A percentile compares a stretch with the other conserved stretches of the same genome.
Conservation (phyloP, 2,797 vertebrate species). For the Benthosema pterotum region DNA sequence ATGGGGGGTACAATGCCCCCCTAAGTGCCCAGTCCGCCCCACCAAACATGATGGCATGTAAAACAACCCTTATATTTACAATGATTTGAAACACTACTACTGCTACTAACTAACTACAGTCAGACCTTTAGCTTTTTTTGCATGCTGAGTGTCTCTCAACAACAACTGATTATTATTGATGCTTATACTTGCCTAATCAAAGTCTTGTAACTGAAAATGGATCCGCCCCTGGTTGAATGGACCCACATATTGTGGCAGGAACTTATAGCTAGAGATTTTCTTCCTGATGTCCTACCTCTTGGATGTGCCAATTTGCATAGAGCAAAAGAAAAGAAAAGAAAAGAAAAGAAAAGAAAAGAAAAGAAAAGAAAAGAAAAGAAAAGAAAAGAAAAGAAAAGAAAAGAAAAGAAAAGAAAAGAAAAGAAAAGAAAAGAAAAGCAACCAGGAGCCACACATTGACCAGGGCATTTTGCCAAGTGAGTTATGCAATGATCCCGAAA, state of each 20-base stretch:
- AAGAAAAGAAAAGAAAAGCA: slow-evolving; percentile 45
- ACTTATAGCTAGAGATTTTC: slow-evolving; percentile 49
- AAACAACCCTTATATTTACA: too few species aligned
- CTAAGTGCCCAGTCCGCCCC: too few species aligned
- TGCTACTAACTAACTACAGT: too few species aligned
- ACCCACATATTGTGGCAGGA: slow-evolving; percentile 36
- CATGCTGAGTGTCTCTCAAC: too few species aligned
- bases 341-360: slow-evolving; percentile 48
- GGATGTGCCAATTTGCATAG: slow-evolving; percentile 64
- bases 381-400: slow-evolving; percentile 48
- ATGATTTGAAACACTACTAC: too few species aligned
- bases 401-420: slow-evolving; percentile 48
- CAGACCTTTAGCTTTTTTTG: too few species aligned
- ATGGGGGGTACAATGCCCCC: too few species aligned
- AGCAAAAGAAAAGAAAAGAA: slow-evolving; percentile 61
- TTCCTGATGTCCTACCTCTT: slow-evolving; percentile 48
- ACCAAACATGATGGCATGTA: too few species aligned
- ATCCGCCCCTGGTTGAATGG: too few species aligned
- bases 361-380: slow-evolving; percentile 48
- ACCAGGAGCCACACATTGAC: slow-evolving; percentile 66
- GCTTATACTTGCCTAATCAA: too few species aligned
- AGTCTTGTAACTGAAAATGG: too few species aligned
- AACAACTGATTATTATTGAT: too few species aligned
- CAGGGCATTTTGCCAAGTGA: slow-evolving; percentile 62
- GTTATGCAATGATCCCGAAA: slow-evolving; percentile 69